phyloP scores from a whole-genome alignment of 2,113 vertebrate species.

The Heteronetta atricapilla region DNA sequence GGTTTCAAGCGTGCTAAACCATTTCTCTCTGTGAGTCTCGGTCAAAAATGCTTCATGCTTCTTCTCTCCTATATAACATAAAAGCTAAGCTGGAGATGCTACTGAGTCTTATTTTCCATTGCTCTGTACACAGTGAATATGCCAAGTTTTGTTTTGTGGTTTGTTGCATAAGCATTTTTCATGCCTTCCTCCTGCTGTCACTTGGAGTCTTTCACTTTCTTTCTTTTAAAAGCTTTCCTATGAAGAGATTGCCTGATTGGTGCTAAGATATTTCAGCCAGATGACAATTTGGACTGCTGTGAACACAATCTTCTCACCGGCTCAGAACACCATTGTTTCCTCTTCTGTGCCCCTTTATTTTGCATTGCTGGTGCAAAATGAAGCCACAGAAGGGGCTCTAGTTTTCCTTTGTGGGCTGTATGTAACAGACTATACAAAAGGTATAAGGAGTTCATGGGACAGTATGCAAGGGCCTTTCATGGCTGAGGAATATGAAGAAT shows the following conservation, averaged over 20 bases:
- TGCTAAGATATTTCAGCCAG: neutral
- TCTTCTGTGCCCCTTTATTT: neutral
- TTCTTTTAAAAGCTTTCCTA: neutral
- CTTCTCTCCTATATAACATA: neutral
- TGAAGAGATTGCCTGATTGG: neutral
- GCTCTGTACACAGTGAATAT: neutral
- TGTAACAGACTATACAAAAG: neutral
- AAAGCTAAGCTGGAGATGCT: neutral
- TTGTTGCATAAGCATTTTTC: neutral
- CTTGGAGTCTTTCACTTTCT: neutral
- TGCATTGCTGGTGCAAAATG: neutral
- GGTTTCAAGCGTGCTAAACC: neutral
- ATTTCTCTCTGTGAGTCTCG: neutral
- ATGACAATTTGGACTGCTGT: neutral
- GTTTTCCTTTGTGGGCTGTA: neutral
- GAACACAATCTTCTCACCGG: neutral
- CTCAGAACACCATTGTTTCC: fast-evolving
- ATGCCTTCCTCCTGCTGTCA: neutral
- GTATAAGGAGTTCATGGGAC: neutral
- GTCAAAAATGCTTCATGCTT: neutral
- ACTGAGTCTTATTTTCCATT: neutral
- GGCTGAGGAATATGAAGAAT: neutral
- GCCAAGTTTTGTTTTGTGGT: neutral
- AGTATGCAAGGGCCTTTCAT: neutral
- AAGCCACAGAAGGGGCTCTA: neutral